Evolutionary conservation across 2,113 vertebrate species (phyloP), one percentile per base, ranked within the genome.

Genomic region (Cyanoderma ruficeps): DNA sequence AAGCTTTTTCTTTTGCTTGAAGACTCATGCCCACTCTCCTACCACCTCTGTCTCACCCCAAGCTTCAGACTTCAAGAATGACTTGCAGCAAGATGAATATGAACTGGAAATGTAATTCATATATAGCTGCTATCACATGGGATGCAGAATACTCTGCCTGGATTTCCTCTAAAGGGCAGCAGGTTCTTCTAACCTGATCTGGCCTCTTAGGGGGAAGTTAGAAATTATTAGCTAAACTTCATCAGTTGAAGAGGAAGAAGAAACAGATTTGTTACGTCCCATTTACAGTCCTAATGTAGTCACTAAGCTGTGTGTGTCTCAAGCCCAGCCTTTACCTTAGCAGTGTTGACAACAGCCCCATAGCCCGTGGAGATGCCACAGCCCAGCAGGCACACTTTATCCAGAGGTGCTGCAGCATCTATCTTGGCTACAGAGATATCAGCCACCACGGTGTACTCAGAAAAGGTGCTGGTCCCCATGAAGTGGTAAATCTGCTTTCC

Each of bases 381-480:
- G n/a, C 98, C 98, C 37, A 98, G 95, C 68, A 98, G 97, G 89
- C 98, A 98, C 87, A 98, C 98, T 97, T 98, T 98, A 93, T 98
- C 98, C 11, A 98, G 91, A 59, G 98, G 98, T 44, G 98, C 98
- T 42, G 94, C 95, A 72, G 97, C 83, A 13, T 98, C 96, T 39
- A 98, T 97, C 94, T 98, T 98, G 83, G 98, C 97, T 72, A 98
- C 92, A 1, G 98, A 98, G 93, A 98, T 98, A 52, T 98, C 98
- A 6, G 98, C 98, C 78, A 98, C 98, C 59, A 98, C 98, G 0
- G 98, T 98, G 42, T 98, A 98, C 80, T 98, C 98, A 0, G 98
- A 98, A 94, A 98, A 98, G 6, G 98, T 98, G 97, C 98, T 98
- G 37, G 98, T 98, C 35, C 98, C 98, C 98, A 98, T 98, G 95